Conservation (phyloP, 2,888 invertebrate species). For the Zhengitettix transpicula region DNA sequence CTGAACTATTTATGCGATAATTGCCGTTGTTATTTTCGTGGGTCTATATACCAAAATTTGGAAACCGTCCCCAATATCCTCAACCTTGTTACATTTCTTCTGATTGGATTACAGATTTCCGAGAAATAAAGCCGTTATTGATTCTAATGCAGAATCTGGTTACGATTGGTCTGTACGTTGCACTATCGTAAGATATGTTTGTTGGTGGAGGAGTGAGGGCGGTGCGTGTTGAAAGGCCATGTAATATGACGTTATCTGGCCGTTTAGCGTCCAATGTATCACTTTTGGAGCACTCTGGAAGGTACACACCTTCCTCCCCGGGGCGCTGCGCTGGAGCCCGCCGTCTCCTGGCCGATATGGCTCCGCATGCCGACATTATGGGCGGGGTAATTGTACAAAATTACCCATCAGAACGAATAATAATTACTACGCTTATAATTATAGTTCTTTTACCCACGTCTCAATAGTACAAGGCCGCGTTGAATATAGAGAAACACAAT, state of each 20-base stretch:
- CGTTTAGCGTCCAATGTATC: not conserved
- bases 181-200: too few relatives aligned
- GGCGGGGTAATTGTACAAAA: conserved; percentile 12
- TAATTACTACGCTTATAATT: conserved; percentile 12
- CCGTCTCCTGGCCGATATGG: conserved; percentile 6
- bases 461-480: conserved; percentile 6
- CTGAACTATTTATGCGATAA: too few relatives aligned
- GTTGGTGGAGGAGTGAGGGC: too few relatives aligned
- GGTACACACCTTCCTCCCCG: too few relatives aligned
- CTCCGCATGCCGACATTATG: conserved; percentile 1
- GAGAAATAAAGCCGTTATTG: too few relatives aligned
- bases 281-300: not conserved
- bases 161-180: too few relatives aligned
- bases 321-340: not conserved
- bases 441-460: conserved; percentile 8
- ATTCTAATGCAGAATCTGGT: too few relatives aligned
- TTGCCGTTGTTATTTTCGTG: too few relatives aligned
- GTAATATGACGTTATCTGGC: not conserved
- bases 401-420: conserved; percentile 11
- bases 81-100: too few relatives aligned
- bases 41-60: too few relatives aligned
- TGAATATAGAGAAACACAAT: conserved; percentile 2
- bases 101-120: too few relatives aligned
- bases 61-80: too few relatives aligned
- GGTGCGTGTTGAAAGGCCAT: not conserved